Base-by-base conservation (phyloP, 2,888 invertebrate species). In the Limnephilus lunatus region DNA sequence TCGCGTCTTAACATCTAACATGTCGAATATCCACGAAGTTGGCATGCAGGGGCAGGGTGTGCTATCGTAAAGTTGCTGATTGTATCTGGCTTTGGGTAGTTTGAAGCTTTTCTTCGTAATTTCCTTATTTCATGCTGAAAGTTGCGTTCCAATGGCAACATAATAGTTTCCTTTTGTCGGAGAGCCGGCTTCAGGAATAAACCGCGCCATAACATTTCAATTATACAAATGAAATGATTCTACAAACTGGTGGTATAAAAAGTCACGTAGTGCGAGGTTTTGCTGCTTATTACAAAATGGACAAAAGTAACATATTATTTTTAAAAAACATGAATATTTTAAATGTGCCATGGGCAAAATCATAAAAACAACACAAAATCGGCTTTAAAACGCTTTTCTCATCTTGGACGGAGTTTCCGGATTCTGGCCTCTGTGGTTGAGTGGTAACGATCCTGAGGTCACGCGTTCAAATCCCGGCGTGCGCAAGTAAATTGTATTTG, bases 81-180 rank as follows among this genome's bases (percentile, higher is more conserved):
- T 30, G 14, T 86, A 86, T 86, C 86, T 19, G n/a, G 68, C 86
- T 32, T 35, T 39, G 83, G 83, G 83, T 68, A 68, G 68, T 68
- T 68, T 68, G 68, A 68, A 39, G 86, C 86, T 86, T 86, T 86
- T 86, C 86, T 86, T 44, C 35, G 86, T 86, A 86, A 86, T 86
- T 86, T 86, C 86, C 86, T 44, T 83, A 44, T 44, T 86, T 48
- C 86, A 86, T 86, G 86, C 44, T 86, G 86, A 86, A 86, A 86
- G 86, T 86, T 86, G 86, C 86, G 86, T 86, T 86, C 86, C 86
- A 30, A 83, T 35, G 83, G 83, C 86, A 86, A 86, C 86, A 30
- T 86, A 86, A 44, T 86, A 86, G 86, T 86, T 86, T 30, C 86
- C 86, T 44, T 83, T 35, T 44, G 44, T 48, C 11, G 12, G n/a